Evolutionary conservation across 2,888 invertebrate species (phyloP), one percentile per base, ranked within the genome.

Genomic region (Malacosoma neustria): DNA sequence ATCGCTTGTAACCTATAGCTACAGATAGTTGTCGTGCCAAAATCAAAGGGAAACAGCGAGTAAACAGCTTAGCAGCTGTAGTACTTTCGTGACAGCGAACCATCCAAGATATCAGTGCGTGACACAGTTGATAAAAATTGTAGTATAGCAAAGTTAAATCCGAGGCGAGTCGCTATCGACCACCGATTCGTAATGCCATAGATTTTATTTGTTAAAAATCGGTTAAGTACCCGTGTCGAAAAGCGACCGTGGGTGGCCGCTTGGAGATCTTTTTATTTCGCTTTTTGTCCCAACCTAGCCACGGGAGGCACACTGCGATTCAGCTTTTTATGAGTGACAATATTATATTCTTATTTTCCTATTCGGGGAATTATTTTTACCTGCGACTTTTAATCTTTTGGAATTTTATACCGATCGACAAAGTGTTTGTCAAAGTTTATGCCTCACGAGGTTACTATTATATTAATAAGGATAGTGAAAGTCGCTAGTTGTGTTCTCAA

Each of bases 141-240:
- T 57, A 54, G 58, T 58, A 22, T 22, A 65, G 71, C 70, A 65
- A 72, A 68, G 63, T 71, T 69, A 71, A 72, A 71, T 67, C 67
- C 60, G 57, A 51, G 55, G 61, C 66, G 61, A 60, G 61, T 61
- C 62, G 64, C 64, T 65, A 62, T 66, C 70, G 61, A 65, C 60
- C 61, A 61, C 68, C 77, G 65, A 86, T 86, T 85, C 81, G 86
- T 82, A 74, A 86, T 81, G 85, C 74, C 75, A 81, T 81, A 81
- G 79, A 81, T 82, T 87, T 86, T 87, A 86, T 87, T 86, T 85
- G 85, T 82, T 79, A 76, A 77, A 84, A 84, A 86, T 87, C 86
- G 80, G 80, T 82, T 86, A 87, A 87, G 85, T 85, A 82, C 63
- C 87, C 87, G 85, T 86, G 80, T 73, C 87, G 80, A 79, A 80